Evolutionary conservation across 2,113 vertebrate species (phyloP), one percentile per base, ranked within the genome.

Genomic region (Datnioides undecimradiatus): DNA sequence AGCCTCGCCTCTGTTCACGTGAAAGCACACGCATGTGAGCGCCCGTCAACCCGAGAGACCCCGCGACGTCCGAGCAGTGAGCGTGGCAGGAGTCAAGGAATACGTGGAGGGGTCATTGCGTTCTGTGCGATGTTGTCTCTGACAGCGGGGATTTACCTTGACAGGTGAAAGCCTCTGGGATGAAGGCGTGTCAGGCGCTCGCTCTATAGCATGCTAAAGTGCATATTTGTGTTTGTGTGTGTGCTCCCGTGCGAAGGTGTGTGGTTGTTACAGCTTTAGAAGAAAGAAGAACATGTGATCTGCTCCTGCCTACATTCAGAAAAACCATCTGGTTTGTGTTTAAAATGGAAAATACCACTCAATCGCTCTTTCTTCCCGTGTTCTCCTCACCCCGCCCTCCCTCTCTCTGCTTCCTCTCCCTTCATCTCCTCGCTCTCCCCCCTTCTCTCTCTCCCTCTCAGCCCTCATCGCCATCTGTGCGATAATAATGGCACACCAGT

Each of bases 381-480:
- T 54, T 31, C 52, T 58, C 14, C 34, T 57, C 6, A 9, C 25
- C 21, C 34, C 57, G 8, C 76, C 2, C 58, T 80, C 64, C 23
- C 75, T 45, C n/a, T 11, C 33, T 27, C 49, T 11, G 38, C 51
- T 40, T 48, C 51, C 71, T 43, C 25, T 21, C 31, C 34, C 41
- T 34, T 36, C 8, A 10, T 79, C 52, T 65, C 43, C 25, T 55
- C 19, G 8, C 73, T 79, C 63, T 21, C 33, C 43, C 25, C 51
- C 19, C 6, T 69, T 79, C 63, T 21, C 33, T 78, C 82, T 36
- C 55, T 68, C 57, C 31, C 66, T 68, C 83, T 74, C 75, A 81
- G 41, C 75, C 84, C 78, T 81, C 71, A 5, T n/a, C n/a, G 52
- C 88, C 91, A 91, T 89, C 90, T 91, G 83, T 69, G 82, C 59